Evolutionary conservation across 2,888 invertebrate species (phyloP).

Genomic region (Plusia festucae): DNA sequence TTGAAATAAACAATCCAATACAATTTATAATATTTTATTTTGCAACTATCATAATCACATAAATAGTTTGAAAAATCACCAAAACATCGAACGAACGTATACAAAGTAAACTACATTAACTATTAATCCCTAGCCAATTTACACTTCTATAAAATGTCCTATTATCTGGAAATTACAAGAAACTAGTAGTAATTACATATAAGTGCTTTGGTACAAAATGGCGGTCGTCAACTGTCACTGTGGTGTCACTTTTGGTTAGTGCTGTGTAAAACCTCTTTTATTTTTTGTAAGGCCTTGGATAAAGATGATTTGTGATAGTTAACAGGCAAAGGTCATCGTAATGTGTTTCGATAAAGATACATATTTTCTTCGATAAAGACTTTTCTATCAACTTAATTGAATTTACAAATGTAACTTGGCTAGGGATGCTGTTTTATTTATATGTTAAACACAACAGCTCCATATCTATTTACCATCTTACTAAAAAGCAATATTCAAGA

Average conservation of each 20-base stretch:
- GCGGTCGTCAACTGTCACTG: too few relatives aligned
- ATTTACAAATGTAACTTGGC: neutral
- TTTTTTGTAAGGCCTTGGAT: too few relatives aligned
- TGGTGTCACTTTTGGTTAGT: too few relatives aligned
- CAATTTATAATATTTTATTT: slow-evolving; percentile 50
- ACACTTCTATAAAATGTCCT: too few relatives aligned
- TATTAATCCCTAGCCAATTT: slow-evolving; percentile 22
- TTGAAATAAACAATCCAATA: slow-evolving; percentile 16
- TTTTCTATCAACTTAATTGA: neutral
- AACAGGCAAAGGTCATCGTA: too few relatives aligned
- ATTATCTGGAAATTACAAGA: too few relatives aligned
- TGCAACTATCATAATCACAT: slow-evolving; percentile 58
- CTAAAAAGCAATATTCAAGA: neutral
- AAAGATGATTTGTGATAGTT: too few relatives aligned
- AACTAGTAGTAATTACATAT: too few relatives aligned
- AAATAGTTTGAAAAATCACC: slow-evolving; percentile 53
- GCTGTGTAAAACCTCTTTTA: too few relatives aligned
- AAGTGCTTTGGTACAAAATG: too few relatives aligned
- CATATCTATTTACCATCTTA: slow-evolving; percentile 15
- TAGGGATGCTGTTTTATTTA: slow-evolving; percentile 14
- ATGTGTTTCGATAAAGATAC: too few relatives aligned
- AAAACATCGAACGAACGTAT: slow-evolving; percentile 59
- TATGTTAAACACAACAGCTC: slow-evolving; percentile 47
- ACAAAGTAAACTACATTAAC: slow-evolving; percentile 51
- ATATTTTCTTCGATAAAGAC: too few relatives aligned